Evolutionary conservation across 2,888 invertebrate genomes (phyloP).

Genomic region (Celastrina argiolus): DNA sequence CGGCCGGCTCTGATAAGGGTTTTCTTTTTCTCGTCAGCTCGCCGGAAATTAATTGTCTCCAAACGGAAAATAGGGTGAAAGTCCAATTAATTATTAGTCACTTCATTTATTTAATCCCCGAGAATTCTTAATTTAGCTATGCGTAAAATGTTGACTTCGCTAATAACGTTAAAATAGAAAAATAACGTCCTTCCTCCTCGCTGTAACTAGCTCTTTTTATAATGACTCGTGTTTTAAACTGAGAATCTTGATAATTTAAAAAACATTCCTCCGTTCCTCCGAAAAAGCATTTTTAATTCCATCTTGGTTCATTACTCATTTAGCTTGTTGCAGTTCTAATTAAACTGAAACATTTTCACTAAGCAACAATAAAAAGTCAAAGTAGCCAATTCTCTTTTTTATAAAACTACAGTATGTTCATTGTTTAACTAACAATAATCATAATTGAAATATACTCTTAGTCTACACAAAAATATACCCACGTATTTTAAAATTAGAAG

Average conservation of each 20-base stretch:
- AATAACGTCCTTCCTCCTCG: neutral
- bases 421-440: too few species aligned
- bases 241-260: conserved; percentile 1
- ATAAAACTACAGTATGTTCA: too few species aligned
- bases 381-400: too few species aligned
- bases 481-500: too few species aligned
- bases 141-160: conserved; percentile 28
- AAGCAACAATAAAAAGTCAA: neutral
- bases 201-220: conserved; percentile 4
- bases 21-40: conserved; percentile 64
- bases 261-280: conserved; percentile 14
- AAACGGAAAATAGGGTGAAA: conserved; percentile 77
- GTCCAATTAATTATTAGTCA: conserved; percentile 77
- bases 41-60: conserved; percentile 77
- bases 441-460: too few species aligned
- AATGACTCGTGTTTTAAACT: conserved; percentile 5
- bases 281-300: conserved; percentile 4
- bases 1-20: conserved; percentile 68
- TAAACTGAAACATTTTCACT: neutral
- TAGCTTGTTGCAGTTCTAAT: neutral
- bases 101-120: conserved; percentile 75
- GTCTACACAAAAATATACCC: too few species aligned
- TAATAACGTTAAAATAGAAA: conserved; percentile 10
- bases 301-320: neutral
- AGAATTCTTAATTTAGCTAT: conserved; percentile 47